A percentile compares a stretch with the other conserved stretches of the same genome.
Evolutionary conservation across 2,113 vertebrate genomes (phyloP).

Genomic region (Rhinoderma darwinii): DNA sequence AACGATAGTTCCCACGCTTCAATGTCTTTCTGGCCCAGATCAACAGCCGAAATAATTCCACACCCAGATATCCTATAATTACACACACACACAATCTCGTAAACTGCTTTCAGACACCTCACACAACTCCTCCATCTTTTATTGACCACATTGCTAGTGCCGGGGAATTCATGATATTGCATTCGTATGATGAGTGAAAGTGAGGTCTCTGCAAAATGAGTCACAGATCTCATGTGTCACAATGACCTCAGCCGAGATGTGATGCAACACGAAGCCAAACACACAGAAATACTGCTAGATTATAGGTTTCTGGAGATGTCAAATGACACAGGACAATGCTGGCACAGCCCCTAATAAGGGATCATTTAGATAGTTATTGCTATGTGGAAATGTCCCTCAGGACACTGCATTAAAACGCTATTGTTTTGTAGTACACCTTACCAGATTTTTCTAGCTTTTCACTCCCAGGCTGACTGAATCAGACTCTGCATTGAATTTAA

Average conservation of each 20-base stretch:
- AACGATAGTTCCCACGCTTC: conserved; percentile 42
- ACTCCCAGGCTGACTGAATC: too few relatives aligned
- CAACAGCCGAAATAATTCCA: not conserved
- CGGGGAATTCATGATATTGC: not conserved
- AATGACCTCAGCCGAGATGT: not conserved
- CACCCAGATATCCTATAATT: conserved; percentile 55
- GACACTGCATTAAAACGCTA: too few relatives aligned
- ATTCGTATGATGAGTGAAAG: not conserved
- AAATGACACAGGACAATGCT: too few relatives aligned
- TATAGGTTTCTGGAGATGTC: too few relatives aligned
- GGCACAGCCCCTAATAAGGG: too few relatives aligned
- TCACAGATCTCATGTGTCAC: conserved; percentile 12
- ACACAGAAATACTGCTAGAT: too few relatives aligned
- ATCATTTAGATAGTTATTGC: too few relatives aligned
- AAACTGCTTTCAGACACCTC: conserved; percentile 29
- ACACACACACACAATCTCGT: not conserved
- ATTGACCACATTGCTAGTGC: not conserved
- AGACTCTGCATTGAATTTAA: too few relatives aligned
- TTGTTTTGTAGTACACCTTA: too few relatives aligned
- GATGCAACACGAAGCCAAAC: not conserved
- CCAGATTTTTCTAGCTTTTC: too few relatives aligned
- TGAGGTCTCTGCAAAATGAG: not conserved
- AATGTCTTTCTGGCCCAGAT: not conserved
- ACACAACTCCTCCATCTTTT: not conserved
- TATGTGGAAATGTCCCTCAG: too few relatives aligned